Conservation (phyloP, 2,113 vertebrate genomes). For the Capricornis sumatraensis region DNA sequence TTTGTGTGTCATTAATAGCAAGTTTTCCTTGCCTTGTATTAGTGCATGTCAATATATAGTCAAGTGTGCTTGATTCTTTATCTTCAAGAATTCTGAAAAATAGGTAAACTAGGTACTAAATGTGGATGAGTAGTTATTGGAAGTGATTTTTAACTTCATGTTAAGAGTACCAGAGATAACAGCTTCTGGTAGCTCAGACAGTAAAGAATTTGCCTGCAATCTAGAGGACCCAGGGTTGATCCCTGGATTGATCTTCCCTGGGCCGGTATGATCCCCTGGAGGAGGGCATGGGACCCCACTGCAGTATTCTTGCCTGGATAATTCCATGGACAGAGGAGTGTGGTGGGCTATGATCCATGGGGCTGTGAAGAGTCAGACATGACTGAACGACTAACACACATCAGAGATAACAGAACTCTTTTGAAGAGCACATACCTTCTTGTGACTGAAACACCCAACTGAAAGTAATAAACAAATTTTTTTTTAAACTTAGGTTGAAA, state of each 20-base stretch:
- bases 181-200: background rate
- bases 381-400: background rate
- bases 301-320: background rate
- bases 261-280: accelerated
- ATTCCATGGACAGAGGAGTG: background rate
- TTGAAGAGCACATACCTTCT: background rate
- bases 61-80: background rate
- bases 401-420: background rate
- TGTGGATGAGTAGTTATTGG: background rate
- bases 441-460: background rate
- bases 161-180: background rate
- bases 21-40: background rate
- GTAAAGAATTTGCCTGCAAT: background rate
- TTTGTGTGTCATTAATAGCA: background rate
- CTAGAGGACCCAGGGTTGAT: background rate
- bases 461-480: background rate
- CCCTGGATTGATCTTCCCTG: background rate
- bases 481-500: background rate
- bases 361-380: background rate
- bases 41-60: background rate
- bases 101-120: background rate
- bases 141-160: constrained; percentile 12
- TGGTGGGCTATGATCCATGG: background rate
- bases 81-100: background rate
- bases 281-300: background rate